Conservation (phyloP, 2,113 vertebrate genomes). For the Sterrhoptilus dennistouni region DNA sequence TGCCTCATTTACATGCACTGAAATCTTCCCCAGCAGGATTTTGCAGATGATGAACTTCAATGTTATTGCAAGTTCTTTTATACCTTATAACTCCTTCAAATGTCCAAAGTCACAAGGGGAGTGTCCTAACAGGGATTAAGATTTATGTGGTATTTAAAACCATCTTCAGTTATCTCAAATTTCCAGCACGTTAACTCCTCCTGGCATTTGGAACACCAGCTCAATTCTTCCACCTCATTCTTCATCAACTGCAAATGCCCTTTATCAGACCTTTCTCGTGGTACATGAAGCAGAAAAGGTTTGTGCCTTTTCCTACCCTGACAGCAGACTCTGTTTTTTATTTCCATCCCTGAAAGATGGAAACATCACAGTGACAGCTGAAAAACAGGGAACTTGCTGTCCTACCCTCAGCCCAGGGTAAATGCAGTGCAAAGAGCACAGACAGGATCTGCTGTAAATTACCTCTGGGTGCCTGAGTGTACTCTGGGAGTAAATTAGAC, state of each 20-base stretch:
- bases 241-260: slow-evolving; percentile 3
- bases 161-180: background rate
- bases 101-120: background rate
- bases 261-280: background rate
- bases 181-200: slow-evolving; percentile 17
- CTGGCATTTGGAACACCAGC: slow-evolving; percentile 13
- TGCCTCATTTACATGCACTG: background rate
- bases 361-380: background rate
- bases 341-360: background rate
- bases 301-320: background rate
- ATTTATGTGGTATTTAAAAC: background rate
- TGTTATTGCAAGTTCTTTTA: background rate
- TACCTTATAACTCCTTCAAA: background rate
- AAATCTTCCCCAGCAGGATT: background rate
- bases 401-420: background rate
- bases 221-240: slow-evolving; percentile 29
- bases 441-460: background rate
- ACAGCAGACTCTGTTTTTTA: background rate
- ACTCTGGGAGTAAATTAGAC: background rate
- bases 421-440: background rate
- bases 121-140: background rate
- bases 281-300: background rate
- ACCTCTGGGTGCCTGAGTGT: background rate
- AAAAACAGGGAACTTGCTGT: background rate
- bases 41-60: background rate